These are phyloP conservation scores for Odontophorus gujanensis DNA, from an alignment of 2,113 vertebrate species.

Conservation along the genomic window DNA sequence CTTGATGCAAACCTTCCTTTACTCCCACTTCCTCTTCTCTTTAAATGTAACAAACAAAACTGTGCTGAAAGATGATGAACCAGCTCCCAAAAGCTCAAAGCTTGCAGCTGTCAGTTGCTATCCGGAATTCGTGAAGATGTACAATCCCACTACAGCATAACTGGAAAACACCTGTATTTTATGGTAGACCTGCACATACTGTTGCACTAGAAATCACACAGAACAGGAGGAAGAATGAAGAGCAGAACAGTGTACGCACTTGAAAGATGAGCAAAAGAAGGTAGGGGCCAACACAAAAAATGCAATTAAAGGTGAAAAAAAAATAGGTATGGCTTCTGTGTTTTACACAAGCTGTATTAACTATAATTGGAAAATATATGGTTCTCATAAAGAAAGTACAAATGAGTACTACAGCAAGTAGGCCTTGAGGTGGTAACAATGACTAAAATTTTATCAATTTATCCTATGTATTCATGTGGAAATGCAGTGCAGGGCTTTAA, in stretches of 20 bases:
- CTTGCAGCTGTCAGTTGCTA: neutral
- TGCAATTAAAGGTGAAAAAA: neutral
- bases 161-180: neutral
- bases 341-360: neutral
- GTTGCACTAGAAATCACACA: neutral
- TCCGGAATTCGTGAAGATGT: neutral
- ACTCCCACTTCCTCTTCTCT: constrained; percentile 24
- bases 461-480: neutral
- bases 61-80: constrained; percentile 1
- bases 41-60: constrained; percentile 11
- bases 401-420: neutral
- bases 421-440: neutral
- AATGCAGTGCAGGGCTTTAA: neutral
- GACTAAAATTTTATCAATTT: neutral
- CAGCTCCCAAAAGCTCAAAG: neutral
- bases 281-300: neutral
- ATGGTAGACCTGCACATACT: neutral
- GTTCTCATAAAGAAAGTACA: neutral
- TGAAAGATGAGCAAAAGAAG: neutral
- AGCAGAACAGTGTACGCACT: neutral
- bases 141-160: neutral
- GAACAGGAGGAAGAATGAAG: neutral
- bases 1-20: constrained; percentile 43
- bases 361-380: neutral
- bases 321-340: neutral